Base-by-base conservation (phyloP, 2,113 vertebrate species). In the Cariama cristata region DNA sequence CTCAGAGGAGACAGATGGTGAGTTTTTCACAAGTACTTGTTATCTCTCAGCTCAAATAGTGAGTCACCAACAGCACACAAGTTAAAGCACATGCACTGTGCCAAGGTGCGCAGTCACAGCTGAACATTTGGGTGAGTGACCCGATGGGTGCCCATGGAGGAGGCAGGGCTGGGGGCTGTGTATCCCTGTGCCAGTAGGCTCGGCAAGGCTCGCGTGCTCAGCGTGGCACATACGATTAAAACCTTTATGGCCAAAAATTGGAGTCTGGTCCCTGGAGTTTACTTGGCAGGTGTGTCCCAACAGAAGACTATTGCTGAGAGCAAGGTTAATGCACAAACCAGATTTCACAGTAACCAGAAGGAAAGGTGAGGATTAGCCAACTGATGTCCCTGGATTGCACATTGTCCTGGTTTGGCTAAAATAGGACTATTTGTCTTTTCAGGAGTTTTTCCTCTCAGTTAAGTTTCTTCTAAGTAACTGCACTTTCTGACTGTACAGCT, bases 71-170 rank as follows among this genome's bases (percentile, higher is more conserved):
- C 18, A 62, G 60, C 60, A n/a, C 1, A 1, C 38, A 55, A 67
- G 38, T 14, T 40, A 50, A 11, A 66, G 64, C 56, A 11, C 5
- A 0, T 3, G 7, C 18, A 3, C n/a, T 12, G 11, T 53, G 76
- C 66, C 72, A 24, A 73, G 67, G 35, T 33, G 30, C 1, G 1
- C 38, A 24, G 28, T 38, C 66, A 62, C 28, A 56, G 42, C 18
- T 12, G 47, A 71, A 4, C 38, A 47, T 47, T 14, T 1, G 8
- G 56, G 60, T 3, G 8, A 63, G 38, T 4, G 2, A 20, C 7
- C 17, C 1, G 0, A 49, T 20, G 23, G 0, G 55, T 38, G 19
- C 22, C 73, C 1, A 0, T 22, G 16, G 27, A 53, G 11, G 18
- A 44, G 12, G 27, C 9, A 60, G 58, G 49, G 28, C 28, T 32